These are phyloP conservation scores for Loxodonta africana DNA, from an alignment of 2,113 vertebrate genomes.

Conservation along the genomic window DNA sequence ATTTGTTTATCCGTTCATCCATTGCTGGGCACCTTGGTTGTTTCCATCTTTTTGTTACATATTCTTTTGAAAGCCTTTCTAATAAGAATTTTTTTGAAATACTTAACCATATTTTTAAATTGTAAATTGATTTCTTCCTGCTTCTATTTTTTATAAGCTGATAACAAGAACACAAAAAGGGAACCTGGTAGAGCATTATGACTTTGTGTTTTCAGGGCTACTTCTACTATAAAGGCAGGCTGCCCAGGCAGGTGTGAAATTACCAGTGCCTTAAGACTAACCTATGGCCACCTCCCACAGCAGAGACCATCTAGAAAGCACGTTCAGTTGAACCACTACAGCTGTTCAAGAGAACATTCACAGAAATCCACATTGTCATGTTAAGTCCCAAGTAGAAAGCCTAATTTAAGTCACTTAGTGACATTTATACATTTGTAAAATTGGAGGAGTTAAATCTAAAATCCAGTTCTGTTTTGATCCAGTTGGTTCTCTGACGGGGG, in stretches of 20 bases:
- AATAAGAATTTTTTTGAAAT: background rate
- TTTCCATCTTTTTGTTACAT: background rate
- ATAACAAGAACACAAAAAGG: background rate
- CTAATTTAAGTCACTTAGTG: background rate
- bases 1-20: no score
- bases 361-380: background rate
- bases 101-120: background rate
- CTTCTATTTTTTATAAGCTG: background rate
- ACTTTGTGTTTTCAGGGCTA: background rate
- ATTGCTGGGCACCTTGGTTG: no score
- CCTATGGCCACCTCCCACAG: background rate
- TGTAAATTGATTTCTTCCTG: background rate
- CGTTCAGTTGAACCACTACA: background rate
- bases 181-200: background rate
- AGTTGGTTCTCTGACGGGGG: background rate
- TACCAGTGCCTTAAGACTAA: background rate
- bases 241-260: background rate
- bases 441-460: background rate
- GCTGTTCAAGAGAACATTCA: background rate
- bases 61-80: slow-evolving; percentile 12
- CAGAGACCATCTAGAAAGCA: background rate
- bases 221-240: background rate
- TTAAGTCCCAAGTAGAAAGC: slow-evolving; percentile 6
- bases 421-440: background rate
- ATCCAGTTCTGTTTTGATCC: background rate